Evolutionary conservation across 2,113 vertebrate genomes (phyloP).

Genomic region (Ptilonorhynchus violaceus): DNA sequence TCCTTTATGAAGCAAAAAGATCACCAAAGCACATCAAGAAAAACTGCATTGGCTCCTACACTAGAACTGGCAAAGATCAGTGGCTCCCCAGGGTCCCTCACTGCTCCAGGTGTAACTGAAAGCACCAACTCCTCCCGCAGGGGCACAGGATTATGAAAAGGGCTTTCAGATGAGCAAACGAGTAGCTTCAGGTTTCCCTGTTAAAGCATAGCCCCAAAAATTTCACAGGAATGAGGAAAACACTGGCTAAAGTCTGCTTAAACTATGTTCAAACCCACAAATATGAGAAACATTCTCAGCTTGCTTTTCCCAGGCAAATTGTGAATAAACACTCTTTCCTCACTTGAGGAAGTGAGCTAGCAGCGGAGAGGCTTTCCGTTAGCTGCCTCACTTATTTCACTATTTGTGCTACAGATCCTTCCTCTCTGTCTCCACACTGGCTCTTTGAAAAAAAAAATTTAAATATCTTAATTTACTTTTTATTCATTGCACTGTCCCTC

Average conservation of each 20-base stretch:
- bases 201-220: background rate
- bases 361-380: background rate
- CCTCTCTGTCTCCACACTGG: background rate
- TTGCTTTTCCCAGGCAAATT: conserved; percentile 30
- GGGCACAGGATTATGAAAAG: background rate
- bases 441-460: background rate
- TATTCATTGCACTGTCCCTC: background rate
- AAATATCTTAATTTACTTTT: background rate
- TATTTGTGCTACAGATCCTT: background rate
- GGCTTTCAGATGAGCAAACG: background rate
- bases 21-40: background rate
- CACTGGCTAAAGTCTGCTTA: background rate
- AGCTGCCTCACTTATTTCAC: background rate
- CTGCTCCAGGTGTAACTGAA: background rate
- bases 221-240: background rate
- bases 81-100: background rate
- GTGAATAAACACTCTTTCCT: conserved; percentile 34
- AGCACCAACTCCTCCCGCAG: background rate
- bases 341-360: background rate
- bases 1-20: background rate
- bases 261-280: conserved; percentile 23
- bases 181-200: background rate
- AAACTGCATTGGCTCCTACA: background rate
- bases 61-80: background rate
- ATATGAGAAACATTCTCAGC: conserved; percentile 41